Evolutionary conservation across 1,140 invertebrate species (phyloP), one percentile per base, ranked within the genome.

Genomic region (Mesaphorura yosii): DNA sequence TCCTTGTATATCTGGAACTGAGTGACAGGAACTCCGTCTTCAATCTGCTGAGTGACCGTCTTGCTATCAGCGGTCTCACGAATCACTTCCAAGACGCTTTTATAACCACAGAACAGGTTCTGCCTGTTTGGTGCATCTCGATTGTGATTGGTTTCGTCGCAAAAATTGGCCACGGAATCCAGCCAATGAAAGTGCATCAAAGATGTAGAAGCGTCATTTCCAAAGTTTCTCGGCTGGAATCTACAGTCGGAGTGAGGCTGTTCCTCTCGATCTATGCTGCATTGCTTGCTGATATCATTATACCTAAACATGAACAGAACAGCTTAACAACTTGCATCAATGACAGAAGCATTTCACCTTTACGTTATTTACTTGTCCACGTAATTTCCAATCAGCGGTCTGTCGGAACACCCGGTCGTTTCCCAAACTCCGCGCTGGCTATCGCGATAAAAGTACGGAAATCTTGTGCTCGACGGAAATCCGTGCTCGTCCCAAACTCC

Each of bases 81-180:
- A 53, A 74, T 70, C 12, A 73, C 64, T 48, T 70, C 67, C 69
- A 65, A 68, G 0, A 67, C 64, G 47, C 69, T 71, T 29, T 62
- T 52, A 25, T 65, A 62, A 7, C 61, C 51, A 53, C 73, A 74
- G 38, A 70, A 57, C 5, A 58, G 39, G 63, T 74, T 74, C 15
- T 74, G 73, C 31, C 65, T 63, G 39, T 66, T 72, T 0, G 69
- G 72, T 1, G 68, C 62, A 17, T 64, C 45, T 20, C 37, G 47
- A 51, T 73, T 66, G 55, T 73, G 72, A 7, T 64, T 59, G 1
- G 57, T 41, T 19, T 66, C 60, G 51, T 70, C 64, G 48, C 72
- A 73, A 53, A 73, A 73, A 31, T 67, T 53, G 10, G 46, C 50
- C 15, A 61, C 53, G n/a, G 31, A 51, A 20, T 52, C 28, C 12